Base-by-base conservation (phyloP, 2,888 invertebrate species). In the Alsophila aescularia region DNA sequence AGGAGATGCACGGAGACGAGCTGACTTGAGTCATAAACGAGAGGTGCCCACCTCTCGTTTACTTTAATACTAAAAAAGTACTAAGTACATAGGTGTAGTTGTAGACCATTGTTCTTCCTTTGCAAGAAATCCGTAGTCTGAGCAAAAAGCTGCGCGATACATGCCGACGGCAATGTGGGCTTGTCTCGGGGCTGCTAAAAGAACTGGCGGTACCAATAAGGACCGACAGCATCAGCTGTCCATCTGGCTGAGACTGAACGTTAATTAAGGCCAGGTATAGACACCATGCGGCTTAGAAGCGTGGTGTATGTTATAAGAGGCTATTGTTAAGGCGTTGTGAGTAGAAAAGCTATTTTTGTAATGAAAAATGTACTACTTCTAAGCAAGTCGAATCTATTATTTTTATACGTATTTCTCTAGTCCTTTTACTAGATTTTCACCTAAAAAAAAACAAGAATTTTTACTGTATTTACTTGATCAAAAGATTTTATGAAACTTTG, bases 201-300 rank as follows among this genome's bases (percentile, higher is more conserved):
- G 56, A 60, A 67, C 43, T 48, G 18, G n/a, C 34, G 10, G 10
- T 52, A 56, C 53, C 36, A 64, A 68, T 65, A 69, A 60, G 70
- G 67, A 51, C 64, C 50, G 65, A 60, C 66, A 64, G 53, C 60
- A 47, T 64, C 65, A 66, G 56, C 58, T 61, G 59, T 62, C 62
- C 39, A 47, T 56, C 54, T 52, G 51, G 63, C 60, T 51, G 36
- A 49, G 62, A 53, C 45, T 50, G 47, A 48, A 60, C 70, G 68
- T 78, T 78, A 73, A 78, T 79, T 80, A 80, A 64, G 73, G 69
- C 69, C 60, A 45, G 53, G 56, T 61, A 55, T 42, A 64, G 58
- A 58, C 63, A 60, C 58, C 56, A 53, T 49, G 52, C 34, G 44
- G 44, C 39, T 64, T 57, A 43, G 18, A n/a, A 14, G 8, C 4